Evolutionary conservation across 64 coral and sea anemone species (phyloP).

Genomic region (Montipora sp.): DNA sequence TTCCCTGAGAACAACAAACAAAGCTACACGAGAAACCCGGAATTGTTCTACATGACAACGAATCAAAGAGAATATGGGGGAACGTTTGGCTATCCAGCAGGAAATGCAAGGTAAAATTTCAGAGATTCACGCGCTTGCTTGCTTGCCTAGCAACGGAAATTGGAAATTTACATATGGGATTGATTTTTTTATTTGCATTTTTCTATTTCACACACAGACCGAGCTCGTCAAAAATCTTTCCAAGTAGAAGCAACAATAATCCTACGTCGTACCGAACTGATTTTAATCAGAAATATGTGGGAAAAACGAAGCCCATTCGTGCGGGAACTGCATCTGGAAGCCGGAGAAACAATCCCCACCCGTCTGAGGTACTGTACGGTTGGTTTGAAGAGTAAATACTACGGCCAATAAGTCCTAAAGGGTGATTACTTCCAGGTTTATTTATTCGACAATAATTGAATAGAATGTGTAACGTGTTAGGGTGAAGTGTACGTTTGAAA

Average conservation of each 20-base stretch:
- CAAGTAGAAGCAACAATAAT: conserved; percentile 65
- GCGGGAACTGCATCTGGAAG: conserved; percentile 70
- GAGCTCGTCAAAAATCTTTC: conserved; percentile 76
- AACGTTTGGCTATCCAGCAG: conserved; percentile 63
- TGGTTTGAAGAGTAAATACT: neutral
- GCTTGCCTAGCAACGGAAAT: conserved; percentile 72
- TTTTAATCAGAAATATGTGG: conserved; percentile 54
- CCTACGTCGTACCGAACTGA: conserved; percentile 77
- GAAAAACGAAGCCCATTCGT: conserved; percentile 46
- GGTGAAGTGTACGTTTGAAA: too few relatives aligned
- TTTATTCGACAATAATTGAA: too few relatives aligned
- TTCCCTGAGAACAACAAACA: conserved; percentile 27
- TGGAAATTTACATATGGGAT: neutral
- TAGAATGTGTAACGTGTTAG: too few relatives aligned
- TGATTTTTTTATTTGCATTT: neutral
- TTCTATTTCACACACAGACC: conserved; percentile 51
- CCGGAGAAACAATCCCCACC: conserved; percentile 88
- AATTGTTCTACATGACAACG: conserved; percentile 85
- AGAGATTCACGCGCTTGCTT: neutral
- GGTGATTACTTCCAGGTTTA: too few relatives aligned
- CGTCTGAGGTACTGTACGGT: conserved; percentile 67
- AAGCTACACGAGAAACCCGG: conserved; percentile 77
- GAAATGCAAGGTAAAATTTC: conserved; percentile 73
- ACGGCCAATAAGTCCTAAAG: neutral
- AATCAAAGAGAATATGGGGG: conserved; percentile 81